A percentile compares a stretch with the other conserved stretches of the same genome.
These are phyloP conservation scores for Urocitellus parryii DNA, from an alignment of 2,113 vertebrate genomes.

Conservation along the genomic window DNA sequence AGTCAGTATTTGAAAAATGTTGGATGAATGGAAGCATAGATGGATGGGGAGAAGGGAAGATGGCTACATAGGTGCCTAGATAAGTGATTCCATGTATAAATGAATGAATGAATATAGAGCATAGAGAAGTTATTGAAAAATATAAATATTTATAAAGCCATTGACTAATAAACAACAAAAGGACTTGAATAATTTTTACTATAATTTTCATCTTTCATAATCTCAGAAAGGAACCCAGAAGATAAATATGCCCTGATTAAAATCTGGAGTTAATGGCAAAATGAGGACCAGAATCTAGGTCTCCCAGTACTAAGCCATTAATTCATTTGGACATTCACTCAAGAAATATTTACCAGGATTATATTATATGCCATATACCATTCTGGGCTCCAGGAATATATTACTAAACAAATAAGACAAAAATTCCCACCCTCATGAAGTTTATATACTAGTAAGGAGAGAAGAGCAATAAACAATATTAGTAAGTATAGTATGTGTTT, in stretches of 20 bases:
- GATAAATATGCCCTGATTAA: not conserved
- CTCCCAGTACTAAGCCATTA: not conserved
- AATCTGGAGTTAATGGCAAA: not conserved
- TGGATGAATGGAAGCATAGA: not conserved
- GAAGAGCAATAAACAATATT: not conserved
- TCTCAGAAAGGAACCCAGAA: not conserved
- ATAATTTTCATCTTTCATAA: not conserved
- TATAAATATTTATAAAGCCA: not conserved
- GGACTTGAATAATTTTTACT: not conserved
- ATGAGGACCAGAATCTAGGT: not conserved
- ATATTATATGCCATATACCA: not conserved
- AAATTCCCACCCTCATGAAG: not conserved
- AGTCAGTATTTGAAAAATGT: slow-evolving; percentile 6
- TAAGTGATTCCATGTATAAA: not conserved
- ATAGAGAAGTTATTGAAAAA: not conserved
- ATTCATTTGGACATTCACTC: not conserved
- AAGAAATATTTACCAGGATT: not conserved
- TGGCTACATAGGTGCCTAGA: not conserved
- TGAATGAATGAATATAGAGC: not conserved
- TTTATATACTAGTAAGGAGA: not conserved
- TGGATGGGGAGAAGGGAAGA: not conserved
- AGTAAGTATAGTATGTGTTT: not conserved
- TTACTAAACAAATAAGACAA: slow-evolving; percentile 14
- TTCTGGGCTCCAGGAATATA: not conserved
- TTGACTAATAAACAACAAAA: not conserved